Evolutionary conservation across 2,797 vertebrate genomes (phyloP).

Genomic region (Morus bassanus): DNA sequence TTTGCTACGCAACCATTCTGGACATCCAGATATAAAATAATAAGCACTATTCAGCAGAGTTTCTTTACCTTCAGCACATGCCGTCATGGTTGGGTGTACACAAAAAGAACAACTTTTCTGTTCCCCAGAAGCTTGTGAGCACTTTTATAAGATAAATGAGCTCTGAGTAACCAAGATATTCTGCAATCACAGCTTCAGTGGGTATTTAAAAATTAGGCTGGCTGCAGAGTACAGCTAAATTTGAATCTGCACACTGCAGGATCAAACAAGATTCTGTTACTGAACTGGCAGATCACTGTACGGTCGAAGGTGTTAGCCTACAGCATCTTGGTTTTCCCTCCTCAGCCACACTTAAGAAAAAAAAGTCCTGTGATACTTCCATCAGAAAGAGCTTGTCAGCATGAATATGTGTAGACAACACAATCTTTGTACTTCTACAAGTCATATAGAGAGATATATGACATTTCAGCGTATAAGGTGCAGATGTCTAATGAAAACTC

Average conservation of each 20-base stretch:
- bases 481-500: not conserved
- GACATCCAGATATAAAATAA: not conserved
- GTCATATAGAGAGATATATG: not conserved
- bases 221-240: not conserved
- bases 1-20: not conserved
- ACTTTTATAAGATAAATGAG: not conserved
- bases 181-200: not conserved
- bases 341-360: not conserved
- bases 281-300: not conserved
- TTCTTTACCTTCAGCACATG: not conserved
- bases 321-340: not conserved
- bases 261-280: not conserved
- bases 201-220: not conserved
- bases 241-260: not conserved
- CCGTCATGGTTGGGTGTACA: not conserved
- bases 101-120: not conserved
- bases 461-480: not conserved
- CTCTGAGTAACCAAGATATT: not conserved
- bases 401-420: not conserved
- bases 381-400: not conserved
- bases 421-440: not conserved
- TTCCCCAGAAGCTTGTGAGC: not conserved
- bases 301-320: accelerated
- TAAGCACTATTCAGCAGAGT: not conserved
- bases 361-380: not conserved